Evolutionary conservation across 1,140 invertebrate species (phyloP), one percentile per base, ranked within the genome.

Genomic region (Diorhabda elongata): DNA sequence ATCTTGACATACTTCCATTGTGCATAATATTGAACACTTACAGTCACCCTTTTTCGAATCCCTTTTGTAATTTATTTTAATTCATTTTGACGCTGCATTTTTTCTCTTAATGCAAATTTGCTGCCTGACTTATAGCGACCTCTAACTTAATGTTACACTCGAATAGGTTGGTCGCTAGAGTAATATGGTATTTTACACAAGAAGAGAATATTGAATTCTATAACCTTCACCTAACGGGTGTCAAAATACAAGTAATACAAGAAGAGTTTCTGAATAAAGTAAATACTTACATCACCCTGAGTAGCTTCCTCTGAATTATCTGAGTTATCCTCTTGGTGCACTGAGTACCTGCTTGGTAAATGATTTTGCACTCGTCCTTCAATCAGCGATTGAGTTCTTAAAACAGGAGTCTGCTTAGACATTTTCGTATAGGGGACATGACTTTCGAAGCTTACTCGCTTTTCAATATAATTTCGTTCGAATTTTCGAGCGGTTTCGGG

Each of bases 361-460:
- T 62, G 44, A 26, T 70, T 67, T 47, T 60, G 57, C 42, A 57
- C 0, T 58, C 57, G 63, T 11, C 59, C 61, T n/a, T 69, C 60
- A 26, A 69, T 69, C 58, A 65, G 52, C 4, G 67, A 63, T 42
- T 65, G 59, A 5, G 60, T 64, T 43, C 47, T 42, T 47, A 62
- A 26, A 3, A 58, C 58, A 42, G 7, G 9, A 44, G 44, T 43
- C 8, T 42, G 64, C n/a, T 58, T 57, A 4, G 44, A 47, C 47
- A 58, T 65, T 9, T 42, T 43, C 42, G 47, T 70, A 52, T 67
- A 63, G 44, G 69, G 64, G 4, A 72, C 63, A 61, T 68, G 70
- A 43, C 69, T 73, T 9, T 73, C 74, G 60, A 78, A 75, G 70
- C 74, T 77, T n/a, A 76, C 77, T 3, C 73, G 73, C 62, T 77